Evolutionary conservation across 2,113 vertebrate species (phyloP).

Genomic region (Gnathonemus longibarbis): DNA sequence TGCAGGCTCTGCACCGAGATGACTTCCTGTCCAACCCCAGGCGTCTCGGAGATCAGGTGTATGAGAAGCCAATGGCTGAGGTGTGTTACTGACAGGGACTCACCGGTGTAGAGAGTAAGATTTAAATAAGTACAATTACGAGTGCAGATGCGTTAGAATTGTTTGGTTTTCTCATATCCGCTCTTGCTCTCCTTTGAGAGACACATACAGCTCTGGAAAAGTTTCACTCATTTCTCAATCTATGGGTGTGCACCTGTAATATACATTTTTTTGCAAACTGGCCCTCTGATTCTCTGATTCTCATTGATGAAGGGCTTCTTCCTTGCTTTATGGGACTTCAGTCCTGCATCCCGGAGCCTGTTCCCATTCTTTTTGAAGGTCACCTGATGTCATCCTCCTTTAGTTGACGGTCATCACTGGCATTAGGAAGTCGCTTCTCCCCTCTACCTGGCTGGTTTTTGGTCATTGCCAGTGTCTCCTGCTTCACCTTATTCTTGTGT

Average conservation of each 20-base stretch:
- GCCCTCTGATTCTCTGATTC: neutral
- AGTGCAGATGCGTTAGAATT: neutral
- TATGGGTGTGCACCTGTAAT: neutral
- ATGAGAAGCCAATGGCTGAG: constrained; percentile 89
- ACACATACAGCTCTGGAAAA: neutral
- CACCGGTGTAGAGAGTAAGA: neutral
- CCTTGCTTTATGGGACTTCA: neutral
- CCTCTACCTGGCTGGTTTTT: neutral
- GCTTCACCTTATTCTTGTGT: neutral
- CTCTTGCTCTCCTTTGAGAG: neutral
- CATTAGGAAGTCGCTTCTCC: neutral
- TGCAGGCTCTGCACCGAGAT: constrained; percentile 82
- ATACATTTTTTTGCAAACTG: neutral
- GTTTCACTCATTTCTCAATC: neutral
- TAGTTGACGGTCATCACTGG: neutral
- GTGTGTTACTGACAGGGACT: constrained; percentile 46
- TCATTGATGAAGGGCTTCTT: neutral
- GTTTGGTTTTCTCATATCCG: neutral
- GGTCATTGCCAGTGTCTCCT: neutral
- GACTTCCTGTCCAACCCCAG: constrained; percentile 66
- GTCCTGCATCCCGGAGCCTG: neutral
- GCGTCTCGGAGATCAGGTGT: constrained; percentile 68
- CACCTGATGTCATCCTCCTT: no score
- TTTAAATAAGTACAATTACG: neutral
- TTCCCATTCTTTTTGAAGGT: no score